These are phyloP conservation scores for Trogon melanurus DNA, from an alignment of 2,113 vertebrate species.

Conservation along the genomic window DNA sequence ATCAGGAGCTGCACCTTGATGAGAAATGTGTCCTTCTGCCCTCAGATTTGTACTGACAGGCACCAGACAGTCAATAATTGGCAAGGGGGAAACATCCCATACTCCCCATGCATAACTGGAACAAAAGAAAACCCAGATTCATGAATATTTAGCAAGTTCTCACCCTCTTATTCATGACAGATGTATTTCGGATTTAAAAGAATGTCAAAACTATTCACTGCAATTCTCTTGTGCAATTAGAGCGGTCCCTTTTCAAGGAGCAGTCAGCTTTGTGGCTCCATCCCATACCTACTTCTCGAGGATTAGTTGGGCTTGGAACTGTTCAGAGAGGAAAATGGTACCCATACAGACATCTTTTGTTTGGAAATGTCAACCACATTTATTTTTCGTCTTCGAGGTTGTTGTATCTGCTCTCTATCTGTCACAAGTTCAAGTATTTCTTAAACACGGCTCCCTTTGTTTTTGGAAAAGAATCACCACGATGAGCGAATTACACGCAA, in stretches of 20 bases:
- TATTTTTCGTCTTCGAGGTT: neutral
- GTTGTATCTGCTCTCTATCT: neutral
- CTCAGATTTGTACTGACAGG: neutral
- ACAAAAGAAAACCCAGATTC: neutral
- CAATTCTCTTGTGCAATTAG: neutral
- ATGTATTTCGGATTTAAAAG: slow-evolving; percentile 4
- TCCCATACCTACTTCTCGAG: neutral
- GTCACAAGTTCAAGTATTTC: neutral
- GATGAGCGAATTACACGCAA: neutral
- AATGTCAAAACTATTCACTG: neutral
- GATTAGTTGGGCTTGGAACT: neutral
- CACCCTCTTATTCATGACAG: neutral
- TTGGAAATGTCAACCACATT: neutral
- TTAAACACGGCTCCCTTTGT: neutral
- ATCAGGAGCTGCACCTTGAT: neutral
- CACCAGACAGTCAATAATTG: neutral
- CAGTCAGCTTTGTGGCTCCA: neutral
- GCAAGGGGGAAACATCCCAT: neutral
- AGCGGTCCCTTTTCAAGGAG: neutral
- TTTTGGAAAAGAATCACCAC: neutral
- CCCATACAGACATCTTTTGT: neutral
- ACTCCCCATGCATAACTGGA: neutral
- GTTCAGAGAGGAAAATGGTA: neutral
- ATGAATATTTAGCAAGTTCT: slow-evolving; percentile 32
- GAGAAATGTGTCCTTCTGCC: neutral